Conservation (phyloP, 2,888 invertebrate species). For the Lacanobia wlatinum region DNA sequence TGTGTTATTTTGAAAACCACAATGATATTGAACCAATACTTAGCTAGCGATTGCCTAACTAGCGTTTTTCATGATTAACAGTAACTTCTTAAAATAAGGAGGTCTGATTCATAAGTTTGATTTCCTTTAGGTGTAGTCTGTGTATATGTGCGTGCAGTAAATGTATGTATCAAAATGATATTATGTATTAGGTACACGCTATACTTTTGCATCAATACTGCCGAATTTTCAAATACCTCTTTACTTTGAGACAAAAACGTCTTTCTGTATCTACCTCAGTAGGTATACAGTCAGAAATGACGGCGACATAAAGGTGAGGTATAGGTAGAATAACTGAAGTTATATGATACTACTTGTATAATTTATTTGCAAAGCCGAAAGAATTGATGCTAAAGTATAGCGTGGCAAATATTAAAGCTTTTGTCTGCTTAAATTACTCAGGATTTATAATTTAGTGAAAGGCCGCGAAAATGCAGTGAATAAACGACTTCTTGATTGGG, state of each 20-base stretch:
- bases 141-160: slow-evolving; percentile 47
- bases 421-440: slow-evolving; percentile 23
- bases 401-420: slow-evolving; percentile 53
- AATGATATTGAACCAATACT: slow-evolving; percentile 36
- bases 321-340: background rate
- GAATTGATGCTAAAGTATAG: slow-evolving; percentile 25
- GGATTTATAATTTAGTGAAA: slow-evolving; percentile 31
- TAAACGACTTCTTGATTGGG: slow-evolving; percentile 14
- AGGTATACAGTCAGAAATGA: background rate
- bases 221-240: background rate
- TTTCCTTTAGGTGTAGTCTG: slow-evolving; percentile 32
- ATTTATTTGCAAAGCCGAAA: background rate
- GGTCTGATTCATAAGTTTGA: slow-evolving; percentile 46
- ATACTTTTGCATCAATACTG: slow-evolving; percentile 29
- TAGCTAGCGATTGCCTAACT: slow-evolving; percentile 50
- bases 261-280: background rate
- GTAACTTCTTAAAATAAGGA: slow-evolving; percentile 25
- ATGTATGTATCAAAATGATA: slow-evolving; percentile 34
- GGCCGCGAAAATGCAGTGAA: slow-evolving; percentile 23
- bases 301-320: background rate
- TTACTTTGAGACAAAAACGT: background rate
- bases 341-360: background rate
- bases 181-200: slow-evolving; percentile 10
- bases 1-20: no score
- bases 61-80: slow-evolving; percentile 25